Percentiles rank a stretch among this genome's conserved stretches.
Conservation (phyloP, 2,113 vertebrate species). For the Danio rerio region GRCz12tu NC_133199.1:27879501-27880000, state of each 20-base stretch:
- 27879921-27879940: conserved; percentile 57
- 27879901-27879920: conserved; percentile 2
- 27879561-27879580: too few relatives aligned
- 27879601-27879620: background rate
- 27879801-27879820: too few relatives aligned
- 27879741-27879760: background rate
- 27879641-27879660: background rate
- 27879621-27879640: background rate
- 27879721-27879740: background rate
- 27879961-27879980: conserved; percentile 47
- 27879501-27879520: too few relatives aligned
- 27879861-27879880: conserved; percentile 1
- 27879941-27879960: conserved; percentile 57
- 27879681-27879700: background rate
- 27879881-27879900: background rate
- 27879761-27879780: background rate
- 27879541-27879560: too few relatives aligned
- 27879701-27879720: background rate
- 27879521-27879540: too few relatives aligned
- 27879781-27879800: too few relatives aligned
- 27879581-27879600: too few relatives aligned
- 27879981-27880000: background rate
- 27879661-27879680: background rate
- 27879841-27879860: background rate
- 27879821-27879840: background rate